phyloP scores from a whole-genome alignment of 2,113 vertebrate genomes.

The Brachypteracias leptosomus region DNA sequence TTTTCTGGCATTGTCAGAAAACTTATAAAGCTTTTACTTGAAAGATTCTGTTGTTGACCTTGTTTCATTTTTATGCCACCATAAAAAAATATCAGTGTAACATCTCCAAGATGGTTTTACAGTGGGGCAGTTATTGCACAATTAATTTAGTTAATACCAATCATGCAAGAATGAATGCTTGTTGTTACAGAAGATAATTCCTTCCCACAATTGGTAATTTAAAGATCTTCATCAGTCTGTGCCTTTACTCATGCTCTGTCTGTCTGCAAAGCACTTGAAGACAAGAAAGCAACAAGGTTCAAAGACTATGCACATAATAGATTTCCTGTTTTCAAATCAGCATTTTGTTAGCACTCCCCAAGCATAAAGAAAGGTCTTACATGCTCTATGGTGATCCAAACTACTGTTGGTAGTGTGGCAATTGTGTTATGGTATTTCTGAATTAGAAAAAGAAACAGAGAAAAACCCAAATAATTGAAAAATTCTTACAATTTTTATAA shows the following conservation, averaged over 20 bases:
- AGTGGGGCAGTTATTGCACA: background rate
- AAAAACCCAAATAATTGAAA: background rate
- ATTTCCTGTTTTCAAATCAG: background rate
- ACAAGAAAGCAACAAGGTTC: background rate
- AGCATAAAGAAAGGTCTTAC: background rate
- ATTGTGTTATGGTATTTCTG: background rate
- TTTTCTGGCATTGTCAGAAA: background rate
- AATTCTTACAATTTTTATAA: background rate
- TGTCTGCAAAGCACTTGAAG: background rate
- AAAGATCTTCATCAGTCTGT: background rate
- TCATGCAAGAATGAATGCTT: background rate
- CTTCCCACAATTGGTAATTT: background rate
- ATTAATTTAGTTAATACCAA: background rate
- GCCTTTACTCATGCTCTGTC: background rate
- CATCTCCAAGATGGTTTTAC: background rate
- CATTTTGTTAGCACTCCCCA: background rate
- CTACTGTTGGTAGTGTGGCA: rapidly evolving
- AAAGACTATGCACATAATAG: background rate
- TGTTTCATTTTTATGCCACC: background rate
- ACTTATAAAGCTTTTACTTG: background rate
- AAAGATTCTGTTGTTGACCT: background rate
- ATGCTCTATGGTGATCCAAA: background rate
- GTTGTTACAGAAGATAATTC: background rate
- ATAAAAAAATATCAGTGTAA: background rate
- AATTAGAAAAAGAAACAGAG: background rate